Evolutionary conservation across 2,888 invertebrate genomes (phyloP), one percentile per base, ranked within the genome.

Genomic region (Embidobia sp.): DNA sequence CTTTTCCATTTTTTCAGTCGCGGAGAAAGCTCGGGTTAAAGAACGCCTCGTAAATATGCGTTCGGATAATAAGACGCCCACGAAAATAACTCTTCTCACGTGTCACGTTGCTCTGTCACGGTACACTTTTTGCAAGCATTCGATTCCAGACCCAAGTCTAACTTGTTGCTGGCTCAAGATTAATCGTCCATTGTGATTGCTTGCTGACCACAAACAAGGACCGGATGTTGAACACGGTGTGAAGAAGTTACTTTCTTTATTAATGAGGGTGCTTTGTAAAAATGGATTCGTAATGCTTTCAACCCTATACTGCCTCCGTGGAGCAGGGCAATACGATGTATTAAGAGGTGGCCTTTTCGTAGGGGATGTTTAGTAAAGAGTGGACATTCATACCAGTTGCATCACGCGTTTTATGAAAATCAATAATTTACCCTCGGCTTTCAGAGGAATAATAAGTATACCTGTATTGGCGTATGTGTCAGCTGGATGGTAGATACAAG

Each of bases 231-330:
- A 5, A 55, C 37, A 33, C 16, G 26, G 40, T 15, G 29, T 40
- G 40, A 46, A 46, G 31, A 40, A 49, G 27, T 42, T 44, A 37
- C 31, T 64, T 48, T 35, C n/a, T 35, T 13, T 13, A 4, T 44
- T 37, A 37, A 64, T 42, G 48, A 77, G 37, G 46, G 51, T 67
- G 40, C 13, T 57, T 63, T 57, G 48, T 19, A 57, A 55, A 77
- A 59, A 77, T 76, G 63, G 67, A 77, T 77, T 63, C 70, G 72
- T 74, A 78, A 77, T 79, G 83, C 85, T 85, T 85, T 82, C 85
- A 85, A 84, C 84, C 84, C 83, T 80, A 51, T 69, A 75, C 67
- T 79, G 82, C 83, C 84, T 84, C 82, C 80, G 63, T 73, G 49
- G 78, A 86, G 67, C 82, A 85, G 85, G 85, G 49, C 49, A 37